Evolutionary conservation across 2,888 invertebrate genomes (phyloP), one percentile per base, ranked within the genome.

Genomic region (Rhyacophila evoluta): DNA sequence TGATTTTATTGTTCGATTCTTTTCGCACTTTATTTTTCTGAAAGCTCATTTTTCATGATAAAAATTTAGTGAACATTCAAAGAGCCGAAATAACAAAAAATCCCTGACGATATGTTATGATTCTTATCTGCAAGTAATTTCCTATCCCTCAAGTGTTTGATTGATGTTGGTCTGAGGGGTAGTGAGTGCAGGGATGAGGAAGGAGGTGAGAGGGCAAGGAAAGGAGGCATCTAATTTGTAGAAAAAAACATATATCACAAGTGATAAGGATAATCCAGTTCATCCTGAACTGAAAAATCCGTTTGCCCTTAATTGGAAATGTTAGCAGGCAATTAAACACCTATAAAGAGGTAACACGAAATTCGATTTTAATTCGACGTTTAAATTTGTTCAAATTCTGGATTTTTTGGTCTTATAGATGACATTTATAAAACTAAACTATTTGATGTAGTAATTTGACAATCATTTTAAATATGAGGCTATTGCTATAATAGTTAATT

Each of bases 141-240:
- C 81, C 81, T 79, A 82, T 80, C 81, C 74, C 77, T 82, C 81
- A 80, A 76, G 80, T 74, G 76, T 80, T 80, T 81, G 81, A 81
- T 81, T 80, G 81, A 81, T 80, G 80, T 67, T 73, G 74, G 79
- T 38, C 73, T 41, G 76, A 37, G 71, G 55, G 71, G 73, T 19
- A 55, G 55, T 25, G 19, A 55, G 25, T 55, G 55, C 15, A 55
- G 55, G 55, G 19, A 25, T 28, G 29, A 41, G 71, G 55, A 19
- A 33, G 19, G 6, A 37, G 74, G 12, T n/a, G n/a, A 25, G 36
- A 25, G 33, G 68, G 19, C 15, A 15, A 19, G 33, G 29, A 36
- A 10, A 74, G 55, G 33, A 19, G 29, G 39, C n/a, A 55, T 74
- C 75, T 78, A 73, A 78, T 76, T 79, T 79, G 74, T 73, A 72